Conservation (phyloP, 2,888 invertebrate genomes). For the Iphiclides podalirius region DNA sequence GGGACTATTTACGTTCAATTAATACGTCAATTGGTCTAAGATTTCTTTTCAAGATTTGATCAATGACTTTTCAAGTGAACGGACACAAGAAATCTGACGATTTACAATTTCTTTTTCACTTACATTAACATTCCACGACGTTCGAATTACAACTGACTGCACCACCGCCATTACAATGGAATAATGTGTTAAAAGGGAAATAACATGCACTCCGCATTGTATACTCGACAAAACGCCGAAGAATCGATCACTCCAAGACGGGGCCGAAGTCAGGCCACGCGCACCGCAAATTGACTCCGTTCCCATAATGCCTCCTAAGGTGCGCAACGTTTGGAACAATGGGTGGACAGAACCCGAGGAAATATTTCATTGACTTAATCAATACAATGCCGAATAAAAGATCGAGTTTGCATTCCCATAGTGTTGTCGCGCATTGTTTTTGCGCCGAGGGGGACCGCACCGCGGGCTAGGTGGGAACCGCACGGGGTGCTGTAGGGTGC, state of each 20-base stretch:
- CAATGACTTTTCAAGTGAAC: no score
- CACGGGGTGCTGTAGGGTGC: slow-evolving; percentile 66
- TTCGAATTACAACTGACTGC: no score
- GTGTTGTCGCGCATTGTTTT: slow-evolving; percentile 60
- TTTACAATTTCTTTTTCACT: no score
- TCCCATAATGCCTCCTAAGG: slow-evolving; percentile 73
- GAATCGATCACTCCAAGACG: slow-evolving; percentile 54
- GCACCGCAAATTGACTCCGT: slow-evolving; percentile 73
- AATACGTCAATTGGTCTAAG: no score
- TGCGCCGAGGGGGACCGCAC: slow-evolving; percentile 51
- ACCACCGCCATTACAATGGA: slow-evolving; percentile 67
- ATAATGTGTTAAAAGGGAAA: no score
- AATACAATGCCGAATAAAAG: slow-evolving; percentile 55
- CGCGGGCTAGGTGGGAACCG: slow-evolving; percentile 66
- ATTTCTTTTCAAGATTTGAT: no score
- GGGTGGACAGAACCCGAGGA: slow-evolving; percentile 64
- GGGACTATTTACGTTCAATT: no score
- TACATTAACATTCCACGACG: no score
- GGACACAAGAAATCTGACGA: no score
- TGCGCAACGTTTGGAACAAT: slow-evolving; percentile 56
- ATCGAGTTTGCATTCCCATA: slow-evolving; percentile 71
- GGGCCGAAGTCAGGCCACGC: slow-evolving; percentile 71
- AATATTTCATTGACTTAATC: slow-evolving; percentile 75
- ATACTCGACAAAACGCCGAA: slow-evolving; percentile 47
- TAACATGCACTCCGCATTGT: no score